Evolutionary conservation across 2,113 vertebrate species (phyloP).

Genomic region (Lamprotornis superbus): DNA sequence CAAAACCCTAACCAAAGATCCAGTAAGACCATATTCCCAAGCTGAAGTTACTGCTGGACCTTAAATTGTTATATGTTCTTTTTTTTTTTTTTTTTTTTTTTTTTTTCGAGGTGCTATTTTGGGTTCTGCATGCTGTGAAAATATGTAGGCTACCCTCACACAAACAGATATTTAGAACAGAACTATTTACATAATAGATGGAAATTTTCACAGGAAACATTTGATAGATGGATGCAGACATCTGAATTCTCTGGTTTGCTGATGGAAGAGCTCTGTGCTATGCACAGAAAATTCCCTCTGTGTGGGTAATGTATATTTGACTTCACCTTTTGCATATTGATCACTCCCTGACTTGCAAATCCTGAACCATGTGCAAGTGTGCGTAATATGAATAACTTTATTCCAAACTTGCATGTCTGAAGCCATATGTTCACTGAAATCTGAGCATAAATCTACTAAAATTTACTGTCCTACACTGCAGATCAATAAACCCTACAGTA

Average conservation of each 20-base stretch:
- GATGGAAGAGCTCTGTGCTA: not conserved
- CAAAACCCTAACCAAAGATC: not conserved
- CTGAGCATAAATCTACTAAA: constrained; percentile 11
- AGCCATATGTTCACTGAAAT: constrained; percentile 17
- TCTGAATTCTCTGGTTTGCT: not conserved
- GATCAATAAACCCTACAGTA: constrained; percentile 11
- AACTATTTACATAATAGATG: not conserved
- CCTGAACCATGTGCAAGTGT: not conserved
- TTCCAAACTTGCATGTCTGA: not conserved
- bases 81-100: rapidly evolving
- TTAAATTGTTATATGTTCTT: rapidly evolving
- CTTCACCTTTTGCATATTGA: constrained; percentile 37
- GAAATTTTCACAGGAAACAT: not conserved
- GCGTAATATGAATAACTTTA: not conserved
- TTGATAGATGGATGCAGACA: not conserved
- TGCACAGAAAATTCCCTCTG: not conserved
- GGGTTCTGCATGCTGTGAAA: not conserved
- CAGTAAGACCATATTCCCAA: not conserved
- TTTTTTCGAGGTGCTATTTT: not conserved
- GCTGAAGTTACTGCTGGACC: not conserved
- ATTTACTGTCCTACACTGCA: not conserved
- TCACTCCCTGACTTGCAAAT: not conserved
- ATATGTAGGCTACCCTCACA: not conserved
- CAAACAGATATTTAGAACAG: not conserved
- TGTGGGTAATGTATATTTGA: not conserved